Percentiles rank a stretch among this genome's conserved stretches.
These are phyloP conservation scores for Platysteira castanea DNA, from an alignment of 2,113 vertebrate genomes.

Conservation along the genomic window DNA sequence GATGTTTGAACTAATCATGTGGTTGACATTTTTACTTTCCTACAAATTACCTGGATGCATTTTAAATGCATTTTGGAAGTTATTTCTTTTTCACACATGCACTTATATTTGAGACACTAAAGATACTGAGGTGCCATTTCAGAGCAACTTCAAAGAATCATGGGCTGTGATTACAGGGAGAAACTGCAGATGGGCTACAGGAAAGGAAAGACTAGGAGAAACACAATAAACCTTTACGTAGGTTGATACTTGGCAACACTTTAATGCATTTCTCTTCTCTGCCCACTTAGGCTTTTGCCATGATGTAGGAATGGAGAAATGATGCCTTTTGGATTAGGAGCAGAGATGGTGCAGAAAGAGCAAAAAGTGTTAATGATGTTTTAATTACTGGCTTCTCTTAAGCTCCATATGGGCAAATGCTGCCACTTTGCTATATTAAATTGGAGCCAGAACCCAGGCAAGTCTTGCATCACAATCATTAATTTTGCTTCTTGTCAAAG, in stretches of 20 bases:
- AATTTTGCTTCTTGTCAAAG: slow-evolving; percentile 6
- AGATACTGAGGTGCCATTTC: not conserved
- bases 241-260: not conserved
- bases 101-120: not conserved
- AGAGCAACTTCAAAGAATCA: not conserved
- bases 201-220: not conserved
- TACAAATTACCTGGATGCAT: not conserved
- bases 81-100: not conserved
- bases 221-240: not conserved
- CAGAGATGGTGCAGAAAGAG: slow-evolving; percentile 14
- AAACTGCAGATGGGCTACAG: not conserved
- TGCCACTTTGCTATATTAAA: not conserved
- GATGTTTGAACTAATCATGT: not conserved
- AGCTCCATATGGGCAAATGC: not conserved
- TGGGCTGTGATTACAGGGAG: not conserved
- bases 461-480: not conserved
- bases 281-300: not conserved
- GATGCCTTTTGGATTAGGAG: not conserved
- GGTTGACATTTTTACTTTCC: not conserved
- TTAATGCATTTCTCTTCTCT: not conserved
- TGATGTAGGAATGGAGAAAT: not conserved
- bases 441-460: not conserved
- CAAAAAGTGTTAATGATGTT: not conserved
- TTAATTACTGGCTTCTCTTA: not conserved
- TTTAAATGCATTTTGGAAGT: not conserved